Base-by-base conservation (phyloP, 2,797 vertebrate genomes). In the Apogon talboti region DNA sequence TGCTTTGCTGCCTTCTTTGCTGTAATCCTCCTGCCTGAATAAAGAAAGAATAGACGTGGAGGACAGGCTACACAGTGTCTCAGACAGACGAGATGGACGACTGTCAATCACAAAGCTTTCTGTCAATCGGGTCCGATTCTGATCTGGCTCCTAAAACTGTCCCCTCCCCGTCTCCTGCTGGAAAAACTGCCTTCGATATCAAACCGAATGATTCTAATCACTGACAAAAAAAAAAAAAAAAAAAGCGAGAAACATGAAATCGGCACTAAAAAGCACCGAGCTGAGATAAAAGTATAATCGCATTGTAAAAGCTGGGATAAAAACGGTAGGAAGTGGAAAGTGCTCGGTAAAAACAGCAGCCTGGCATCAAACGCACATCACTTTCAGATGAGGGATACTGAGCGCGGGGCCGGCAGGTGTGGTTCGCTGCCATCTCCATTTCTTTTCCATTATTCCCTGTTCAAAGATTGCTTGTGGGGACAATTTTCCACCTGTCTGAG, bases 21-120 rank as follows among this genome's bases (percentile, higher is more conserved):
- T 71, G 80, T 91, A 88, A 89, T 89, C 86, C 84, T 55, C 61
- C 80, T 63, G 66, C 69, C 76, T 74, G 76, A 89, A 85, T 87
- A 73, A 84, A 83, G 80, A 81, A 51, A 72, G 70, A 74, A 74
- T 66, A 74, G 70, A 72, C 46, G n/a, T 68, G 68, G 55, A 83
- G 72, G 83, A 69, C 11, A 40, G 66, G 49, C 59, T 54, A 51
- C 82, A 66, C 6, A 44, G 54, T 74, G 77, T 73, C 74, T 78
- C 58, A 74, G 63, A 74, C 77, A 57, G 74, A 71, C 28, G 1
- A 52, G 60, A 68, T 5, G 47, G 71, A 67, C 57, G 6, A 42
- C 47, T 12, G 67, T 81, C 71, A 33, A 49, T 70, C 64, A 47
- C 50, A 52, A 66, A 78, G 76, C n/a, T n/a, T n/a, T n/a, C n/a